Evolutionary conservation across 2,888 invertebrate genomes (phyloP).

Genomic region (Zhuqinia jingwanae): DNA sequence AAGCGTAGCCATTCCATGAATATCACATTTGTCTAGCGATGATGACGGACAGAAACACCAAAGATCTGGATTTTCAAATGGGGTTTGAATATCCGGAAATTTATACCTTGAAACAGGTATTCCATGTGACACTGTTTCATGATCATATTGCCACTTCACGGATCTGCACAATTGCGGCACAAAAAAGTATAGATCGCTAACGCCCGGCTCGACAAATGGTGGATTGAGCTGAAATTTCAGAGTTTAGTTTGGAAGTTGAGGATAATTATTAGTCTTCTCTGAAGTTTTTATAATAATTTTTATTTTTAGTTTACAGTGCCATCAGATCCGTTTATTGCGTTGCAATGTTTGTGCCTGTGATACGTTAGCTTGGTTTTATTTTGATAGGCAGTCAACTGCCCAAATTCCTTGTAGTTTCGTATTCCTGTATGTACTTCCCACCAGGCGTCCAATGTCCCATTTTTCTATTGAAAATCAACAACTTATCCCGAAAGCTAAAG

Average conservation of each 20-base stretch:
- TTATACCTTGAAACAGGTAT: constrained; percentile 59
- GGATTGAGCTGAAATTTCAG: too few relatives aligned
- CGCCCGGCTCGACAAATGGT: constrained; percentile 69
- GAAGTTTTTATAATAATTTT: constrained; percentile 5
- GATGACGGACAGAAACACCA: constrained; percentile 70
- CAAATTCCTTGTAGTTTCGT: constrained; percentile 53
- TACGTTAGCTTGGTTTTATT: constrained; percentile 57
- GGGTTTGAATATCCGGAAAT: constrained; percentile 67
- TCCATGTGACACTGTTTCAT: constrained; percentile 25
- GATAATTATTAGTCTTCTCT: neutral
- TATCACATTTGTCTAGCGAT: constrained; percentile 44
- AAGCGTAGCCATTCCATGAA: constrained; percentile 59
- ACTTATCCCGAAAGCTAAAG: neutral
- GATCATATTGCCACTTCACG: constrained; percentile 59
- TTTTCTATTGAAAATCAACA: constrained; percentile 60
- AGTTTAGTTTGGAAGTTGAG: neutral
- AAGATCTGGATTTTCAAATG: constrained; percentile 53
- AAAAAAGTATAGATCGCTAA: constrained; percentile 58
- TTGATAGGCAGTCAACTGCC: constrained; percentile 49
- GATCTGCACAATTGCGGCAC: constrained; percentile 64
- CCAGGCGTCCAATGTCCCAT: constrained; percentile 69
- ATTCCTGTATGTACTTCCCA: constrained; percentile 69
- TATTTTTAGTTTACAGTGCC: constrained; percentile 62
- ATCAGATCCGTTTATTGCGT: constrained; percentile 75
- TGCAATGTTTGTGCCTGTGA: constrained; percentile 70